Evolutionary conservation across 1,140 invertebrate genomes (phyloP).

Genomic region (Ceratosolen solmsi): DNA sequence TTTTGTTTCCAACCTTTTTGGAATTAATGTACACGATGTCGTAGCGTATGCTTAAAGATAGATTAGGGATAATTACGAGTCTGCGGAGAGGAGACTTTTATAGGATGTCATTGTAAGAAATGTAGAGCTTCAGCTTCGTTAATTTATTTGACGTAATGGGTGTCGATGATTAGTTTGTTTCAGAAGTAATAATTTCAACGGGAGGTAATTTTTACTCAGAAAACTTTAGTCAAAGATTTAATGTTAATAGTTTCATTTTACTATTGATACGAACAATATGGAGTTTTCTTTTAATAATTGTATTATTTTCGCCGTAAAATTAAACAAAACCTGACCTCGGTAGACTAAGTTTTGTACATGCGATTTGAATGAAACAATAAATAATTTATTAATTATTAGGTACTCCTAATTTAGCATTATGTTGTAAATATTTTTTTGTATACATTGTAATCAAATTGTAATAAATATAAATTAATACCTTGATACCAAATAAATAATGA

Average conservation of each 20-base stretch:
- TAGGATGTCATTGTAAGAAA: slow-evolving; percentile 26
- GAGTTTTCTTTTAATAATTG: background rate
- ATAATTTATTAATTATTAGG: too few relatives aligned
- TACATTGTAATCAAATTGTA: background rate
- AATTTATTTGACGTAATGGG: background rate
- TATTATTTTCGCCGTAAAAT: background rate
- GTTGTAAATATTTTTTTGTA: background rate
- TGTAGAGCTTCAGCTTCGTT: background rate
- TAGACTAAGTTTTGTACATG: too few relatives aligned
- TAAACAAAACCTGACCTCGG: background rate
- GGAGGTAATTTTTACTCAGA: background rate
- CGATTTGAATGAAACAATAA: too few relatives aligned
- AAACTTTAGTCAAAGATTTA: background rate
- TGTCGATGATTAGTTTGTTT: background rate
- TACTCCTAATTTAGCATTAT: background rate
- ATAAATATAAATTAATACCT: slow-evolving; percentile 6
- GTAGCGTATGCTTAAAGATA: slow-evolving; percentile 23
- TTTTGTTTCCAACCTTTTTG: background rate
- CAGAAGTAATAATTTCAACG: background rate
- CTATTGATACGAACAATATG: background rate
- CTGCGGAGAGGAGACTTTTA: background rate
- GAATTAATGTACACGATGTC: background rate
- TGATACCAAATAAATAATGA: slow-evolving; percentile 5
- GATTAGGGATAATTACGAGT: slow-evolving; percentile 34
- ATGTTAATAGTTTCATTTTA: background rate